phyloP scores from a whole-genome alignment of 2,113 vertebrate species.

The Cisticola juncidis region DNA sequence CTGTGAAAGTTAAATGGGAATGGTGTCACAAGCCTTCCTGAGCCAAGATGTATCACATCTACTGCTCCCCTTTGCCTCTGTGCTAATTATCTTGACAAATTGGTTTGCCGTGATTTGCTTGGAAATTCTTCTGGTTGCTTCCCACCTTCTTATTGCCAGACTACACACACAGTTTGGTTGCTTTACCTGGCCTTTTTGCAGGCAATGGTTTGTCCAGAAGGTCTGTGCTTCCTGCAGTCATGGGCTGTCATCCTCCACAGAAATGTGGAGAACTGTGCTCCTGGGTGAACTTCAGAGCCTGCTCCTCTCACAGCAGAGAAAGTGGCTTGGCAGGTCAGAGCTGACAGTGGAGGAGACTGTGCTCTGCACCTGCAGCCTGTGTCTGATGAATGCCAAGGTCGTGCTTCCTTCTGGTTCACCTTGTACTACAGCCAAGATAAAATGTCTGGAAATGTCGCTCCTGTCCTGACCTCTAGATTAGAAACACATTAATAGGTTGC shows the following conservation, averaged over 20 bases:
- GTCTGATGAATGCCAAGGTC: neutral
- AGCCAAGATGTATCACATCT: neutral
- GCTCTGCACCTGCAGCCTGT: neutral
- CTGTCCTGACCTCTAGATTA: neutral
- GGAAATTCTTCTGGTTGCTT: neutral
- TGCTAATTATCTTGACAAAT: conserved; percentile 30
- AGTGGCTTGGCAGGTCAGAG: neutral
- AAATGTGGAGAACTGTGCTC: neutral
- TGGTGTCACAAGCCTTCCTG: neutral
- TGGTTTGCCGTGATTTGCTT: neutral
- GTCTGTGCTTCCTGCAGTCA: neutral
- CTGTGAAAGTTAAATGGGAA: neutral
- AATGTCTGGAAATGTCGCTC: neutral
- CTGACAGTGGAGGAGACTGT: neutral
- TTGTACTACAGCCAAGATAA: neutral
- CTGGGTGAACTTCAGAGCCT: neutral
- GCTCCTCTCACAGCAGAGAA: neutral
- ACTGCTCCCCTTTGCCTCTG: neutral
- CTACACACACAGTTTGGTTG: rapidly evolving
- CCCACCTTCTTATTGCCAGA: neutral
- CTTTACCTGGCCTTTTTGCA: neutral
- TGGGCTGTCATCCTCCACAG: rapidly evolving
- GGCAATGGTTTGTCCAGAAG: neutral
- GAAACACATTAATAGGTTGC: neutral
- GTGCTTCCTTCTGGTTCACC: neutral